Conservation (phyloP, 2,888 invertebrate species). For the Tinea trinotella region DNA sequence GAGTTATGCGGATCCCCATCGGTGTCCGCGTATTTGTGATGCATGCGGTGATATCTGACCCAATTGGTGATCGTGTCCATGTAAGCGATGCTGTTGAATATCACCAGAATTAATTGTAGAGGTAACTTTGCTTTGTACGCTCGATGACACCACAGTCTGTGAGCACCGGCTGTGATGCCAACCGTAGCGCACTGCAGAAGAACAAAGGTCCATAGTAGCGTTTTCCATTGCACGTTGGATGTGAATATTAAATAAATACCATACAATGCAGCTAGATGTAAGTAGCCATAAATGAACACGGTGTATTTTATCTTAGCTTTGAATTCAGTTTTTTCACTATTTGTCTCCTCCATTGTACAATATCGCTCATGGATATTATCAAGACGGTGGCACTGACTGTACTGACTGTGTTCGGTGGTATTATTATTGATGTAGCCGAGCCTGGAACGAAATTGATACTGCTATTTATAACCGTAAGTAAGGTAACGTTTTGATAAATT, state of each 20-base stretch:
- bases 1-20: too few species aligned
- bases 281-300: slow-evolving; percentile 24
- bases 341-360: too few species aligned
- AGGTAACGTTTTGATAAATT: too few species aligned
- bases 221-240: slow-evolving; percentile 24
- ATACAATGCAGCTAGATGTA: slow-evolving; percentile 24
- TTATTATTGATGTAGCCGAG: too few species aligned
- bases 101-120: slow-evolving; percentile 58
- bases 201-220: slow-evolving; percentile 23
- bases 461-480: too few species aligned
- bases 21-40: too few species aligned
- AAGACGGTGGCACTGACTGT: too few species aligned
- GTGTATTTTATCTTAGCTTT: slow-evolving; percentile 23
- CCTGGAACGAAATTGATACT: too few species aligned
- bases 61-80: slow-evolving; percentile 23
- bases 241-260: slow-evolving; percentile 24
- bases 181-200: slow-evolving; percentile 21
- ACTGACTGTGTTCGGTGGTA: too few species aligned
- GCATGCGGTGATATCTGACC: too few species aligned
- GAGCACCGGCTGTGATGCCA: slow-evolving; percentile 72
- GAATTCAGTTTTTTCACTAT: too few species aligned
- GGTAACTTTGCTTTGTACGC: slow-evolving; percentile 69
- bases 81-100: slow-evolving; percentile 59
- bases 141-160: slow-evolving; percentile 71
- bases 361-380: too few species aligned